Conservation (phyloP, 2,113 vertebrate species). For the Cariama cristata region DNA sequence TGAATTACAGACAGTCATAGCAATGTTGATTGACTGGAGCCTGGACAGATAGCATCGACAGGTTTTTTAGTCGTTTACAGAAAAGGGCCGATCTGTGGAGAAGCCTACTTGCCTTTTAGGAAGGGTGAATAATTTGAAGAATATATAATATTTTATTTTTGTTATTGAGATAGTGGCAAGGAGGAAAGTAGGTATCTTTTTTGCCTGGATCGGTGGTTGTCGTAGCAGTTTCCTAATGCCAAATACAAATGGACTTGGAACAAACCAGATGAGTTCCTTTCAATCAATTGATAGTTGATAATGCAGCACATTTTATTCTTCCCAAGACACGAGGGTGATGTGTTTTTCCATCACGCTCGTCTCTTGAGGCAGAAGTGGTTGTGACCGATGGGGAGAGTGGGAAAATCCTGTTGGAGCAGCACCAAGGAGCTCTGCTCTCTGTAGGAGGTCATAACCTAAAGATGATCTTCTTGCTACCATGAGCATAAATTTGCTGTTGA, state of each 20-base stretch:
- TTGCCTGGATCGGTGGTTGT: background rate
- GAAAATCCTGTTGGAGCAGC: background rate
- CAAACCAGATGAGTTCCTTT: background rate
- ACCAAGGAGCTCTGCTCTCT: background rate
- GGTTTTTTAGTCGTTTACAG: background rate
- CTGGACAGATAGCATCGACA: background rate
- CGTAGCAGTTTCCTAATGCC: background rate
- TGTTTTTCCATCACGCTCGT: background rate
- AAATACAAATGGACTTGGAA: background rate
- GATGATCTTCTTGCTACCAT: background rate
- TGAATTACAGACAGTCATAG: background rate
- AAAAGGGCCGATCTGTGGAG: background rate
- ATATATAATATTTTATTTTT: background rate
- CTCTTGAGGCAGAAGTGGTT: background rate
- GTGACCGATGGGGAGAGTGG: fast-evolving
- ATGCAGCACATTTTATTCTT: background rate
- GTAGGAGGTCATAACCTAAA: background rate
- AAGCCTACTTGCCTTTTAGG: background rate
- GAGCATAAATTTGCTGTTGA: background rate
- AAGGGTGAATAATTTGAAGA: background rate
- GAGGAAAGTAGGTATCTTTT: background rate
- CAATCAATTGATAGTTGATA: background rate
- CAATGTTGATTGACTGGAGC: background rate
- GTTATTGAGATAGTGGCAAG: background rate
- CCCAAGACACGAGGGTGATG: background rate